A percentile compares a stretch with the other conserved stretches of the same genome.
These are phyloP conservation scores for Rhodophaea formosa DNA, from an alignment of 2,888 invertebrate species.

Conservation along the genomic window DNA sequence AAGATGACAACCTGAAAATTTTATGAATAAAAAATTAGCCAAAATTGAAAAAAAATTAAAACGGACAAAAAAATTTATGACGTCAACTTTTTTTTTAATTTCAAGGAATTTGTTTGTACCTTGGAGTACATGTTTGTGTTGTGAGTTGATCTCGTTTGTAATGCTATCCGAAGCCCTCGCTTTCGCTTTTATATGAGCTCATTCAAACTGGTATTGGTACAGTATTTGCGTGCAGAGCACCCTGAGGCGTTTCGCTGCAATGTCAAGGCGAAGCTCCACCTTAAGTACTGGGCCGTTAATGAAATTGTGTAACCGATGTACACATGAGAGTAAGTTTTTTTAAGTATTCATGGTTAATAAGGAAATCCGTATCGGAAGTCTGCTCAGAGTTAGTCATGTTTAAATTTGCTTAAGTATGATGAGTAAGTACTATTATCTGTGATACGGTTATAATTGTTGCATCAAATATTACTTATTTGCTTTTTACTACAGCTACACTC, in stretches of 20 bases:
- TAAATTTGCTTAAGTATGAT: no score
- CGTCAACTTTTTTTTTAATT: constrained; percentile 22
- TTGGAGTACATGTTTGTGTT: constrained; percentile 73
- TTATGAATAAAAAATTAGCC: background rate
- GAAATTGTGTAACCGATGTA: constrained; percentile 43
- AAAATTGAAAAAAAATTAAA: background rate
- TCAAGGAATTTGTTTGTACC: constrained; percentile 46
- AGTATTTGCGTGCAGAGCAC: constrained; percentile 42
- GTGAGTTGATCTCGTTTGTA: constrained; percentile 58
- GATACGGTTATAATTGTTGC: background rate
- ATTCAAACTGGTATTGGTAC: constrained; percentile 59
- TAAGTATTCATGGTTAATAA: constrained; percentile 22
- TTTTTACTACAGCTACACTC: no score
- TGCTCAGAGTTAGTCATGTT: background rate
- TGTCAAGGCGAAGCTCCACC: constrained; percentile 61
- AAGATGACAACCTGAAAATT: constrained; percentile 73
- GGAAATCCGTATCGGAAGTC: constrained; percentile 39
- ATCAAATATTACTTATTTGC: no score
- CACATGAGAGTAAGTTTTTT: constrained; percentile 21
- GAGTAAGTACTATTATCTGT: background rate
- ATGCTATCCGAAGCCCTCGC: constrained; percentile 63
- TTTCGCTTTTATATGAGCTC: constrained; percentile 69
- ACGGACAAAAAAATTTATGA: no score
- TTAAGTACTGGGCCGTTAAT: constrained; percentile 24
- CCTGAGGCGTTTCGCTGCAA: constrained; percentile 59